phyloP scores from a whole-genome alignment of 2,113 vertebrate genomes.

The Catharus minimus region DNA sequence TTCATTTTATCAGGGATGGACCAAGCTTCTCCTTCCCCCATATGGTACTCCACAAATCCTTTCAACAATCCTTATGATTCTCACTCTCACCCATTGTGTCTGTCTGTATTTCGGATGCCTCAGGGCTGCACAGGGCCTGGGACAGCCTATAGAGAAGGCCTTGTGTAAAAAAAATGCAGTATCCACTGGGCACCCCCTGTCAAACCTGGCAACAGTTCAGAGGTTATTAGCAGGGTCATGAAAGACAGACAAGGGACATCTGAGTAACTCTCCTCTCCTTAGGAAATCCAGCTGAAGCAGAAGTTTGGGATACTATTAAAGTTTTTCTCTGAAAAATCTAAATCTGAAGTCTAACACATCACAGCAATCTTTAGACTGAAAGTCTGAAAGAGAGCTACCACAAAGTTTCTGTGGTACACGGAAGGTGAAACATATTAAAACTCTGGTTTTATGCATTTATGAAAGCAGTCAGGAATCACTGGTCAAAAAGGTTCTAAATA shows the following conservation, averaged over 20 bases:
- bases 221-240: background rate
- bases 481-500: background rate
- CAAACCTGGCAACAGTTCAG: background rate
- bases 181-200: background rate
- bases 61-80: background rate
- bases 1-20: background rate
- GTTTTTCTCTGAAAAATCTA: background rate
- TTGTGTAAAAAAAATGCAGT: background rate
- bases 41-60: background rate
- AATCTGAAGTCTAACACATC: background rate
- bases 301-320: background rate
- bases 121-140: background rate
- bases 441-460: background rate
- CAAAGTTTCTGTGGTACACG: background rate
- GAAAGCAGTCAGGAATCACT: background rate
- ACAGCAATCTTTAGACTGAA: background rate
- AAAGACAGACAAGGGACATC: background rate
- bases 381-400: background rate
- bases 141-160: background rate
- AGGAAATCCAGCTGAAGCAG: background rate
- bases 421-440: background rate
- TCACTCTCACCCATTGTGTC: background rate
- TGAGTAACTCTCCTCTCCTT: background rate
- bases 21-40: background rate
- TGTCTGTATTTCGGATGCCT: background rate